Evolutionary conservation across 2,888 invertebrate species (phyloP).

Genomic region (Cinara cedri): DNA sequence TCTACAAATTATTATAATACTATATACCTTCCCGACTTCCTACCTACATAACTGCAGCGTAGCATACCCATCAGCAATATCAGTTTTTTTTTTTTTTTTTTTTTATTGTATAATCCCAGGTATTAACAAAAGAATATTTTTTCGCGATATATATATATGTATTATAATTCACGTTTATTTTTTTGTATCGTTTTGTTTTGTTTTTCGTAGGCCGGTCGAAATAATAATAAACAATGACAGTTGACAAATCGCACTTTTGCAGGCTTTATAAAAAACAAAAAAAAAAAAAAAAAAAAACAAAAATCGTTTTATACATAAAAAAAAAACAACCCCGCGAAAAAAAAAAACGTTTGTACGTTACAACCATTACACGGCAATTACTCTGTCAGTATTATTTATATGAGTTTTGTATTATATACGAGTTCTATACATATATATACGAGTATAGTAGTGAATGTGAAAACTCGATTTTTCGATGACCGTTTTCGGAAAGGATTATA

Average conservation of each 20-base stretch:
- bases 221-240: constrained; percentile 35
- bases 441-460: constrained; percentile 17
- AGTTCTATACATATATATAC: neutral
- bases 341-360: constrained; percentile 22
- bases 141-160: neutral
- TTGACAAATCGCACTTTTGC: constrained; percentile 48
- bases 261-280: constrained; percentile 19
- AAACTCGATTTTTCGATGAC: constrained; percentile 48
- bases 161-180: constrained; percentile 18
- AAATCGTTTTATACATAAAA: too few species aligned
- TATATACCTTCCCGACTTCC: too few species aligned
- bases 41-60: too few species aligned
- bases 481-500: constrained; percentile 37
- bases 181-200: neutral
- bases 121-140: constrained; percentile 38
- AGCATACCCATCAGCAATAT: too few species aligned
- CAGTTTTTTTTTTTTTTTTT: too few species aligned
- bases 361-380: constrained; percentile 45
- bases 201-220: neutral
- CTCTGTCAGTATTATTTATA: constrained; percentile 50
- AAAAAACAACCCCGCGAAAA: too few species aligned
- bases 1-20: too few species aligned
- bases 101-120: neutral
- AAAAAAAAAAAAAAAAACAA: too few species aligned
- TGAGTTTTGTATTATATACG: constrained; percentile 23